Base-by-base conservation (phyloP, 2,888 invertebrate species). In the Agrilus mali region DNA sequence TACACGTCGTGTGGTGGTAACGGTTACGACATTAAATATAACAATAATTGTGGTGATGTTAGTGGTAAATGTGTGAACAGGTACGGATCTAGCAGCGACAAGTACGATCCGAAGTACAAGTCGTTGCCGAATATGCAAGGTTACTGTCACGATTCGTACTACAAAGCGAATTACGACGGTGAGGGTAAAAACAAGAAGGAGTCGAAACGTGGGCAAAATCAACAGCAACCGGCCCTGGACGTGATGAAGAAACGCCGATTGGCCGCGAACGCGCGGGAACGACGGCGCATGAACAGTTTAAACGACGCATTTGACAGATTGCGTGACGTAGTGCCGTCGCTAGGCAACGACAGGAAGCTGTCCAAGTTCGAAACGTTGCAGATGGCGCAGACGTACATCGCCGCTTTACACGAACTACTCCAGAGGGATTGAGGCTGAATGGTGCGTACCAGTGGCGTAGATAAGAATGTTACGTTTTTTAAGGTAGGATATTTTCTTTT, bases 321-420 rank as follows among this genome's bases (percentile, higher is more conserved):
- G 7, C 63, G 83, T 40, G 78, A 78, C 51, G 82, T 82, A 7
- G 78, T 84, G 33, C 83, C 84, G 1, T 77, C 78, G 4, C 65
- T 82, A 34, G 79, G 80, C 3, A 78, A 78, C 52, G 80, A 82
- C 57, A 70, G 79, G 55, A 80, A 82, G 61, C 67, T 83, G 47
- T 82, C 81, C 47, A 84, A 84, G 63, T 83, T 78, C 57, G 84
- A 84, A 64, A 84, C 83, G 33, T 65, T 84, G 35, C 82, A 83
- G 64, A 82, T 84, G 82, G 84, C 84, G 1, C 82, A 83, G 59
- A 80, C 78, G 2, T 84, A 84, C 58, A 84, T 84, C 43, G 66
- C 75, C 1, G 80, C 82, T 3, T 65, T 84, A 15, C 73, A 77
- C 53, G 82, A 82, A 54, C 65, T 82, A 14, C 64, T 81, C 42